Percentiles rank a stretch among this genome's conserved stretches.
Conservation (phyloP, 2,888 invertebrate genomes). For the Acholoe squamosa region DNA sequence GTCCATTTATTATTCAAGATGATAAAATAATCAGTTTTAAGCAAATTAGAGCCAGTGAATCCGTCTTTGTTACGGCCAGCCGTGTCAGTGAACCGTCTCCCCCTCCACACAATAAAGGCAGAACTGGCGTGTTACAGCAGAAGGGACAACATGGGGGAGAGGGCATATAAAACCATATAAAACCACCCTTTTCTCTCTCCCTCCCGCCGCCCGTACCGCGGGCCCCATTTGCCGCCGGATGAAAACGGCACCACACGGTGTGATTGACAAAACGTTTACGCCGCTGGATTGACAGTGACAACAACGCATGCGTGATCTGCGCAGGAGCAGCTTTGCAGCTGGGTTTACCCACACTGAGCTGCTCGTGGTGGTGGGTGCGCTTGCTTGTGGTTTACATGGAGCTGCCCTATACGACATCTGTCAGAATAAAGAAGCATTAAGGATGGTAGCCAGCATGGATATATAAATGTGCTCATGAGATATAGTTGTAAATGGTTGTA, state of each 20-base stretch:
- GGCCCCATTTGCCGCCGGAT: background rate
- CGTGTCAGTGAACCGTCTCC: background rate
- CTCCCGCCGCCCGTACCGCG: no score
- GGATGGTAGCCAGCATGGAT: no score
- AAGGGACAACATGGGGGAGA: no score
- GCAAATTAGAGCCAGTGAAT: background rate
- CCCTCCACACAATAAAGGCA: background rate
- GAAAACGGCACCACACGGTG: background rate
- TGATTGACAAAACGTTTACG: constrained; percentile 26
- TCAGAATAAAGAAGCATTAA: no score
- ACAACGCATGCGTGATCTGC: background rate
- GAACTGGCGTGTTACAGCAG: no score
- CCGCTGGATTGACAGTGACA: constrained; percentile 6
- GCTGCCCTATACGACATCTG: no score
- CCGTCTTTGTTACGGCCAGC: background rate
- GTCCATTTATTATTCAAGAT: constrained; percentile 21
- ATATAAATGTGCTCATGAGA: no score
- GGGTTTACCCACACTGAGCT: background rate
- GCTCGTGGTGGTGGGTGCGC: no score
- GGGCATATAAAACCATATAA: no score
- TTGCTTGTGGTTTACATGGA: no score
- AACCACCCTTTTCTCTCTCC: no score
- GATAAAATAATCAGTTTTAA: constrained; percentile 21
- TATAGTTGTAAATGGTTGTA: no score
- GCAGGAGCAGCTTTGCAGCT: background rate